phyloP scores from a whole-genome alignment of 2,113 vertebrate species.

The Progne subis region DNA sequence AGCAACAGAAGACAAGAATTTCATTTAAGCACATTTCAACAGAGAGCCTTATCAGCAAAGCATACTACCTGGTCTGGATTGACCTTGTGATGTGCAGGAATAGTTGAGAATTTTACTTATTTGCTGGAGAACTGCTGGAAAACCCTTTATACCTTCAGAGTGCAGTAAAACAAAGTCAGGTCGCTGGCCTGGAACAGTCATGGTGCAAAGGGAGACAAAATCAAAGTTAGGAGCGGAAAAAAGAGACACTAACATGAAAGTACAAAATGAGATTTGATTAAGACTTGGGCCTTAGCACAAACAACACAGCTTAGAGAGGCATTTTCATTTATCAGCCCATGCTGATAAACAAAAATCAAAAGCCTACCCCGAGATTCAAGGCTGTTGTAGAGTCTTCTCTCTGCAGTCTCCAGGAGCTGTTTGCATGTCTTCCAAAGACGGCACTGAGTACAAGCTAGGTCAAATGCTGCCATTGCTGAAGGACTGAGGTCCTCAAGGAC shows the following conservation, averaged over 20 bases:
- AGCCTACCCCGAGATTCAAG: conserved; percentile 83
- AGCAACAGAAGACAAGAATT: background rate
- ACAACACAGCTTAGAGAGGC: background rate
- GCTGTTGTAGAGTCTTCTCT: conserved; percentile 81
- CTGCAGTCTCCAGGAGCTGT: conserved; percentile 92
- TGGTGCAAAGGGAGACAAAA: background rate
- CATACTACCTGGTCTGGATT: conserved; percentile 81
- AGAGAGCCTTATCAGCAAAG: background rate
- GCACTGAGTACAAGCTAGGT: conserved; percentile 94
- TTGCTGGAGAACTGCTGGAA: conserved; percentile 87
- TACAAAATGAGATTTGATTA: background rate
- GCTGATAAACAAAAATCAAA: background rate
- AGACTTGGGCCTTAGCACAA: background rate
- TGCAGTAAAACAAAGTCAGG: conserved; percentile 69
- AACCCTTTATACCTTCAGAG: conserved; percentile 83
- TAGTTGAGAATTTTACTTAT: conserved; percentile 92
- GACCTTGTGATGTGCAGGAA: conserved; percentile 68
- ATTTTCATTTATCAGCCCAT: background rate
- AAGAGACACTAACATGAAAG: background rate
- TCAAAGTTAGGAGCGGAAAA: background rate
- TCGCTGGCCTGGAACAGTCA: conserved; percentile 75
- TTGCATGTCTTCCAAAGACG: conserved; percentile 94
- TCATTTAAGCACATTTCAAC: background rate
- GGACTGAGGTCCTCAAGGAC: conserved; percentile 89
- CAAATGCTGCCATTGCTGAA: conserved; percentile 90